Evolutionary conservation across 1,140 invertebrate species (phyloP), one percentile per base, ranked within the genome.

Genomic region (Copidosoma floridanum): DNA sequence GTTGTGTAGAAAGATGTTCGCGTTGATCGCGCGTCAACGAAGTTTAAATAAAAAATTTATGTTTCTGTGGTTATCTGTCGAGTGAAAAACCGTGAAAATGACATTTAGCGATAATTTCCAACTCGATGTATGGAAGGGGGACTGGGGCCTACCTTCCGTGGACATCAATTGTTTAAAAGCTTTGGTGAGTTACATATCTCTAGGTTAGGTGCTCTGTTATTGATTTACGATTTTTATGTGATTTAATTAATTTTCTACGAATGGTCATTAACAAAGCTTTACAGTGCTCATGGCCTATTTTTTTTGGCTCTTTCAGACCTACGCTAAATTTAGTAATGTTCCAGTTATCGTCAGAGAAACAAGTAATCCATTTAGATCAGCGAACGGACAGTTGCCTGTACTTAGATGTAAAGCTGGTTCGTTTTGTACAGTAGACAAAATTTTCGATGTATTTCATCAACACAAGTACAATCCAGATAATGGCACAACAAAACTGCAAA

Each of bases 81-180:
- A 12, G 29, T 32, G 29, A 32, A 32, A 12, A 32, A 12, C 0
- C 29, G 6, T 32, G 29, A 32, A 32, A 12, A 35, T 12, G 27
- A 35, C 38, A 68, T 65, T 56, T 8, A 56, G 23, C 44, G 56
- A 71, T 41, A 65, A 11, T 26, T 73, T 66, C 65, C 65, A 87
- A 76, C 74, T 93, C 65, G 84, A 90, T 77, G 83, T 92, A 66
- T 93, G 91, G 87, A 85, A 86, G 76, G 90, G 90, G 11, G 89
- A 92, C 72, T 93, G 89, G 89, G 90, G 89, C 21, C 76, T 94
- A 26, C 90, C 92, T 2, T 91, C 91, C 27, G 82, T 93, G 63
- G 90, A 94, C 82, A 81, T 86, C 57, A 83, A 88, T 74, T 93
- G 89, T 79, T 82, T 94, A 47, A 85, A 91, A 79, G 82, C 88